Percentiles rank a stretch among this genome's conserved stretches.
These are phyloP conservation scores for Pantherophis alleghaniensis DNA, from an alignment of 2,797 vertebrate genomes.

Conservation along the genomic window DNA sequence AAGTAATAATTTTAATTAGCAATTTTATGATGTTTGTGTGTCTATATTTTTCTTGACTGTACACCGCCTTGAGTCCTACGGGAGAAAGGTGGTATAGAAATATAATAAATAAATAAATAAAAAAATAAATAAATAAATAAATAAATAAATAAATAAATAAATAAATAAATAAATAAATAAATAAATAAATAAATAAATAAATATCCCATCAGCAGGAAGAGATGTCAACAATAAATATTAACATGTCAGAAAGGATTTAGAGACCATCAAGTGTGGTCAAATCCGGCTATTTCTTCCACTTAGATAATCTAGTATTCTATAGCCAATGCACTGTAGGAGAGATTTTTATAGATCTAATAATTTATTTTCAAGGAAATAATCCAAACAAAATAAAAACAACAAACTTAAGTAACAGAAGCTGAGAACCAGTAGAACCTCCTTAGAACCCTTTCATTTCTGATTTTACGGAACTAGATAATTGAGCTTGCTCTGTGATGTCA, in stretches of 20 bases:
- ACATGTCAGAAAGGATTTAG: background rate
- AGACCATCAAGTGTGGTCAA: background rate
- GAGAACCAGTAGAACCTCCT: background rate
- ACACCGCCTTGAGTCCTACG: too few relatives aligned
- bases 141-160: too few relatives aligned
- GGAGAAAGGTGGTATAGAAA: too few relatives aligned
- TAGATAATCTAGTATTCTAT: background rate
- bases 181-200: too few relatives aligned
- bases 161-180: too few relatives aligned
- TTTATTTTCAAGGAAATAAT: background rate
- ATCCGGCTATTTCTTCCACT: background rate
- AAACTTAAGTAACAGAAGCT: background rate
- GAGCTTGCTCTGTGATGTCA: background rate
- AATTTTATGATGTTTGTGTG: too few relatives aligned
- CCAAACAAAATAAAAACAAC: background rate
- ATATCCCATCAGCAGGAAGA: slow-evolving; percentile 48
- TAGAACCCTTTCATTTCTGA: background rate
- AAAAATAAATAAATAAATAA: too few relatives aligned
- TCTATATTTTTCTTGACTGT: too few relatives aligned
- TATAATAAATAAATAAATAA: too few relatives aligned
- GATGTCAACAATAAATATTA: slow-evolving; percentile 31
- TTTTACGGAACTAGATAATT: background rate
- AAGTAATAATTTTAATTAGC: too few relatives aligned
- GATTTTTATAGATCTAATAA: background rate
- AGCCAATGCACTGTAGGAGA: background rate